A percentile compares a stretch with the other conserved stretches of the same genome.
phyloP scores from a whole-genome alignment of 2,113 vertebrate genomes.

The Collichthys lucidus region DNA sequence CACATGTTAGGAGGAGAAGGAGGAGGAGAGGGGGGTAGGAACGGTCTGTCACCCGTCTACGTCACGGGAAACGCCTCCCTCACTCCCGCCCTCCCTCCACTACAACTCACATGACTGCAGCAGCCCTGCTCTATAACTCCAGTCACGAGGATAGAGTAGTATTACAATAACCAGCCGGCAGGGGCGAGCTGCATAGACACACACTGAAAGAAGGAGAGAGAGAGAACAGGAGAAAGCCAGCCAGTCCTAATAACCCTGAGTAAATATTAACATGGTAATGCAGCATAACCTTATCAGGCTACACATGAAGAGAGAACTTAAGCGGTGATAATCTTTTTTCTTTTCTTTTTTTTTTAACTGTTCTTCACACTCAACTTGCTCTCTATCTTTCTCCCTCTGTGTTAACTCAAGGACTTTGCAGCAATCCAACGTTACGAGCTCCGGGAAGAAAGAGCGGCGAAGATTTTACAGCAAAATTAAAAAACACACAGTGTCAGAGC shows the following conservation, averaged over 20 bases:
- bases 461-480: neutral
- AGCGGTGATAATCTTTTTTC: neutral
- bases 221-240: neutral
- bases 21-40: conserved; percentile 22
- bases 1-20: conserved; percentile 67
- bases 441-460: neutral
- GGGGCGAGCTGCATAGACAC: conserved; percentile 47
- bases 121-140: conserved; percentile 80
- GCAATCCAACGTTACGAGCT: neutral
- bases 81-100: conserved; percentile 63
- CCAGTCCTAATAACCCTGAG: conserved; percentile 54
- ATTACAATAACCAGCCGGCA: conserved; percentile 79
- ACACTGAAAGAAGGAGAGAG: conserved; percentile 13
- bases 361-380: neutral
- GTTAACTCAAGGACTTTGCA: conserved; percentile 52
- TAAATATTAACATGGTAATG: conserved; percentile 73
- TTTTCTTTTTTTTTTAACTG: neutral
- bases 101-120: conserved; percentile 88
- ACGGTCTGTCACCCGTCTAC: conserved; percentile 56
- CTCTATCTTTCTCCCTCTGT: neutral
- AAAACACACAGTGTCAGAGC: neutral
- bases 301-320: conserved; percentile 16
- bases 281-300: conserved; percentile 52
- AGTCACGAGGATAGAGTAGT: conserved; percentile 87
- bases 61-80: conserved; percentile 75